Evolutionary conservation across 1,140 invertebrate species (phyloP).

Genomic region (Zeugodacus cucurbitae): DNA sequence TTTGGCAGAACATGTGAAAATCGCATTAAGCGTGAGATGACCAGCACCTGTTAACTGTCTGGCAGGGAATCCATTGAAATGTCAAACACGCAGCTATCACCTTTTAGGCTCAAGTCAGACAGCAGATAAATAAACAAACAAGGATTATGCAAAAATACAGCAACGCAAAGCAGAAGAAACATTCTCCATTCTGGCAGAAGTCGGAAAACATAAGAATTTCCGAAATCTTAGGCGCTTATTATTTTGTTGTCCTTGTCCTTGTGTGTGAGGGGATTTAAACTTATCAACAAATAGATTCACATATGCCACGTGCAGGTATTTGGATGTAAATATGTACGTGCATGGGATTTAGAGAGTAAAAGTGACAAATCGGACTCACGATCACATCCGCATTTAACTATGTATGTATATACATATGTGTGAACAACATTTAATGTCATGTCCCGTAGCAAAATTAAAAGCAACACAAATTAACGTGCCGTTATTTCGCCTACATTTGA

Average conservation of each 20-base stretch:
- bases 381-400: not conserved
- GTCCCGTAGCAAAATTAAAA: not conserved
- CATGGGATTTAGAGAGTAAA: not conserved
- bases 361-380: not conserved
- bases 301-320: not conserved
- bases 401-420: not conserved
- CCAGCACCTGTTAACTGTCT: not conserved
- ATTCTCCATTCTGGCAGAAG: not conserved
- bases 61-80: not conserved
- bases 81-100: not conserved
- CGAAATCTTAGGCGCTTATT: not conserved
- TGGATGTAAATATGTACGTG: not conserved
- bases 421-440: not conserved
- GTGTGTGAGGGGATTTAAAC: not conserved
- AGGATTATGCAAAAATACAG: not conserved
- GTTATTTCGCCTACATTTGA: not conserved
- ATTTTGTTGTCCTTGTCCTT: not conserved
- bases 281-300: not conserved
- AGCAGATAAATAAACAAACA: not conserved
- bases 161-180: not conserved
- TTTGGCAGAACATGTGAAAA: not conserved
- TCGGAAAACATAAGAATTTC: not conserved
- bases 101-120: not conserved
- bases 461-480: not conserved
- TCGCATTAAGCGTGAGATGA: not conserved